These are phyloP conservation scores for Drosophila meridionalis DNA, from an alignment of 2,888 invertebrate species.

Conservation along the genomic window DNA sequence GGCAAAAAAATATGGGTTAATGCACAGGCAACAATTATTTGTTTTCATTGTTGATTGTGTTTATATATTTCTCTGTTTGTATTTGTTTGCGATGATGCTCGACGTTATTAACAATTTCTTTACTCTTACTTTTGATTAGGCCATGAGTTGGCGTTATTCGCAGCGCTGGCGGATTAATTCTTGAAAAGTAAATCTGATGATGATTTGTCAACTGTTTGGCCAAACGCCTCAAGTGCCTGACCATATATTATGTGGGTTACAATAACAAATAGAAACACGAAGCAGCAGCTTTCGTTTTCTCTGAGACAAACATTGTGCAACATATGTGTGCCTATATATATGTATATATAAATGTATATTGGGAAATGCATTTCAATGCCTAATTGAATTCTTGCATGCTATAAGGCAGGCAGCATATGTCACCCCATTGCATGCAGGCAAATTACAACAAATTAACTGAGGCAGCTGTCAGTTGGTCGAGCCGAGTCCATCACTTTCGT, in stretches of 20 bases:
- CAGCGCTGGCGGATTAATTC: conserved; percentile 68
- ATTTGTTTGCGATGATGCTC: conserved; percentile 25
- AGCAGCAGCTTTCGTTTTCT: conserved; percentile 69
- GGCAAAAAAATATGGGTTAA: conserved; percentile 78
- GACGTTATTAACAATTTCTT: conserved; percentile 60
- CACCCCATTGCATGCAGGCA: conserved; percentile 19
- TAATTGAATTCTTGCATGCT: conserved; percentile 69
- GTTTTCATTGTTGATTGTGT: conserved; percentile 77
- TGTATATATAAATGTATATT: not conserved
- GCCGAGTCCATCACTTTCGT: conserved; percentile 17
- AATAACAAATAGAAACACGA: conserved; percentile 44
- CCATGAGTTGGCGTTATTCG: conserved; percentile 63
- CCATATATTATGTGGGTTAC: conserved; percentile 61
- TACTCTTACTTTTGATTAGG: conserved; percentile 81
- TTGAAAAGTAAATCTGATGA: conserved; percentile 77
- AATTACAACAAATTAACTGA: conserved; percentile 63
- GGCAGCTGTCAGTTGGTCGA: conserved; percentile 36
- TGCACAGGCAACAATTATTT: conserved; percentile 69
- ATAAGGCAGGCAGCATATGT: conserved; percentile 11
- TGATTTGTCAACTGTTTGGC: conserved; percentile 71
- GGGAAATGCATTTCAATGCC: conserved; percentile 26
- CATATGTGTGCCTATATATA: conserved; percentile 5
- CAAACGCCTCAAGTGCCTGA: conserved; percentile 35
- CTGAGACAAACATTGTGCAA: conserved; percentile 53
- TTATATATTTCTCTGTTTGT: conserved; percentile 42